Evolutionary conservation across 2,888 invertebrate species (phyloP), one percentile per base, ranked within the genome.

Genomic region (Alloscopus bannaensis): DNA sequence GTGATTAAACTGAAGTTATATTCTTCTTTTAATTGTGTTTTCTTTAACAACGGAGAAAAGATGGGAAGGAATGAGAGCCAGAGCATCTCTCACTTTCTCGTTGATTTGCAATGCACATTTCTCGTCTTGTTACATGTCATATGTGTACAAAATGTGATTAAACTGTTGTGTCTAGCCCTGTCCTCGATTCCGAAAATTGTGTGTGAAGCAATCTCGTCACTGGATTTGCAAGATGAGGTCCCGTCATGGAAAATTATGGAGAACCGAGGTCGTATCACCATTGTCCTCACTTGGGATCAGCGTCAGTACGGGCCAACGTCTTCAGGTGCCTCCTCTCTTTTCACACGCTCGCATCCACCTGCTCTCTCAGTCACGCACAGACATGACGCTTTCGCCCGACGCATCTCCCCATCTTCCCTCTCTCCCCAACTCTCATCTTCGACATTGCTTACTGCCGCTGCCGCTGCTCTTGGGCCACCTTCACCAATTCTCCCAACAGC

Each of bases 211-310:
- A 96, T 97, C 89, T 95, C 95, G 91, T 95, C 96, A 86, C 91
- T 97, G 91, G 95, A 96, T 90, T 68, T 69, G 36, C 65, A 59
- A 75, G 76, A 77, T 76, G 70, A 96, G 90, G 95, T 96, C 89
- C 96, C 97, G 88, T 95, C 96, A 90, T 97, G 97, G 97, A 97
- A 97, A 91, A 96, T 97, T 91, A 96, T 96, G 96, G 97, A 97
- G 93, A 96, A 96, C 92, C 95, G 96, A 91, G 97, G 96, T 89
- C 94, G 96, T 89, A 95, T 97, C 91, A 97, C 97, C 88, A 96
- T 97, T 91, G 96, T 97, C 89, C 91, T 97, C 89, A 96, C 97
- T 90, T 97, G 97, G 97, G 97, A 97, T 91, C 96, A 95, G 91
- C 93, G 95, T 87, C 86, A 87, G 81, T 84, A 69, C 68, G 77